A percentile compares a stretch with the other conserved stretches of the same genome.
Evolutionary conservation across 2,888 invertebrate genomes (phyloP).

Genomic region (Lobophora halterata): DNA sequence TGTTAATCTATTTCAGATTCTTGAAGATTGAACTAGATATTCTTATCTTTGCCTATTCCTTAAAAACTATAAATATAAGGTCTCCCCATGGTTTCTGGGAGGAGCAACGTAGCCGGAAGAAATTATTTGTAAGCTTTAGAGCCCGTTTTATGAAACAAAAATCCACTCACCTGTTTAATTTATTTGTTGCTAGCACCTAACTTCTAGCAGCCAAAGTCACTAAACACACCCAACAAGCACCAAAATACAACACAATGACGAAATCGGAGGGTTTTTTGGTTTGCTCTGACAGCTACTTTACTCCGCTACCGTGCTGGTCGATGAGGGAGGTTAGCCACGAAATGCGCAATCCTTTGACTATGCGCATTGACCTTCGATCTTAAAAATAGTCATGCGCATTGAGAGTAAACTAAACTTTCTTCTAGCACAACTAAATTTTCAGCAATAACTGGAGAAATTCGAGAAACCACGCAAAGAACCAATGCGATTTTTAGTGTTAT

Average conservation of each 20-base stretch:
- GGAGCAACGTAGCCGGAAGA: slow-evolving; percentile 15
- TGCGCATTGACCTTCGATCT: slow-evolving; percentile 72
- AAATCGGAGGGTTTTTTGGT: slow-evolving; percentile 49
- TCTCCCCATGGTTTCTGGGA: no score
- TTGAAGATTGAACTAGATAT: background rate
- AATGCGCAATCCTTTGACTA: slow-evolving; percentile 80
- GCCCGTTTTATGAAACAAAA: slow-evolving; percentile 31
- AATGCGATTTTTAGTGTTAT: background rate
- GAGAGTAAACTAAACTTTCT: slow-evolving; percentile 12
- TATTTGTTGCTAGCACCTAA: slow-evolving; percentile 55
- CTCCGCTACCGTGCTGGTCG: slow-evolving; percentile 62
- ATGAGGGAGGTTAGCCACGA: slow-evolving; percentile 63
- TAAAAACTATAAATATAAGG: no score
- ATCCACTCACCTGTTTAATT: slow-evolving; percentile 58
- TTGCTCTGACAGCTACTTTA: slow-evolving; percentile 60
- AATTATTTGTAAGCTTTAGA: slow-evolving; percentile 1
- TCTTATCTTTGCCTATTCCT: no score
- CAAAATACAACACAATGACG: slow-evolving; percentile 67
- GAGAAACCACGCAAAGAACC: background rate
- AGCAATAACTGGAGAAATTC: no score
- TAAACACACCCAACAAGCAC: slow-evolving; percentile 71
- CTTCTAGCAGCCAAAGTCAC: slow-evolving; percentile 59
- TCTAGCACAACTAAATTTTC: no score
- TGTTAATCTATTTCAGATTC: background rate
- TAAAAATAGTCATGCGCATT: slow-evolving; percentile 70